Percentiles rank a stretch among this genome's conserved stretches.
Conservation (phyloP, 2,113 vertebrate genomes). For the Sinocyclocheilus rhinocerous region DNA sequence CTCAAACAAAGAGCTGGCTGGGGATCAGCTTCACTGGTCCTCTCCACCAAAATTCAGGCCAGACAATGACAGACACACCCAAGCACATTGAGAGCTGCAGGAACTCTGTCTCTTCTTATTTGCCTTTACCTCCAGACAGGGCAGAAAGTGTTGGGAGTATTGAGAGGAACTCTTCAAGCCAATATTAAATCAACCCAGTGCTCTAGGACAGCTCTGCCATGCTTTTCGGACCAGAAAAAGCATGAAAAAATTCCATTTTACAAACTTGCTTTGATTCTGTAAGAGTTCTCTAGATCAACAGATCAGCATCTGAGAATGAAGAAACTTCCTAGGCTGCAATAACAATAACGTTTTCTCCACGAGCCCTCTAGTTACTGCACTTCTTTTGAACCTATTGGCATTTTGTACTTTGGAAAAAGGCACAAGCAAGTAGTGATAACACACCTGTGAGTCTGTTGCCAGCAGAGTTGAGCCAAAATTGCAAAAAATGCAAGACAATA, state of each 20-base stretch:
- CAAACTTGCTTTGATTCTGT: neutral
- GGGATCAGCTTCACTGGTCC: neutral
- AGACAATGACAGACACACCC: conserved; percentile 36
- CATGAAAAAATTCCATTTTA: neutral
- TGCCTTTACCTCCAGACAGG: conserved; percentile 28
- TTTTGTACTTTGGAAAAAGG: neutral
- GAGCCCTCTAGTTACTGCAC: neutral
- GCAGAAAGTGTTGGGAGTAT: neutral
- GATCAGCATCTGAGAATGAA: neutral
- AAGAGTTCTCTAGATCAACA: neutral
- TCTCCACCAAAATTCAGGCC: neutral
- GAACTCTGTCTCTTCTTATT: neutral
- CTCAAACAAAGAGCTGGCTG: conserved; percentile 35
- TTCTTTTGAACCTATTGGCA: neutral
- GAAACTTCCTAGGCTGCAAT: neutral
- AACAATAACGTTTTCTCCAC: neutral
- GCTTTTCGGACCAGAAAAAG: neutral
- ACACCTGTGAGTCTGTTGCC: neutral
- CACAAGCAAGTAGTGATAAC: neutral
- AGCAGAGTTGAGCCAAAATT: neutral
- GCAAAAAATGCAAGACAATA: too few species aligned
- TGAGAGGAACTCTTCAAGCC: conserved; percentile 2
- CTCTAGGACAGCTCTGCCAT: conserved; percentile 18
- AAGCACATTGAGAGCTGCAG: neutral
- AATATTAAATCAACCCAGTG: conserved; percentile 8